Percentiles rank a stretch among this genome's conserved stretches.
Evolutionary conservation across 2,797 vertebrate species (phyloP).

Genomic region (Ambastaia sidthimunki): DNA sequence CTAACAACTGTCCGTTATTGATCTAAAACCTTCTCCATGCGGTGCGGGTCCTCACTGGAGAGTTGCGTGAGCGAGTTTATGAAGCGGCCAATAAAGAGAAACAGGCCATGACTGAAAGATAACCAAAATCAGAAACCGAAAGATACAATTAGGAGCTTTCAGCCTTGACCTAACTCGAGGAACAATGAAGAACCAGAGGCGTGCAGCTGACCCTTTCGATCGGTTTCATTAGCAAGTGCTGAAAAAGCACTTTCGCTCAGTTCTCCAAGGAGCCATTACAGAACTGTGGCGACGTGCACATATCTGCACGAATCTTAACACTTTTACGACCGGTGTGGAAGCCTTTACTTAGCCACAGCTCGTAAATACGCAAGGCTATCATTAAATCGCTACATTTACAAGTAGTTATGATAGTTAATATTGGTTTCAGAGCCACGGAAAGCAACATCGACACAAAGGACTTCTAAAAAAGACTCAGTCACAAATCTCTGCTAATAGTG

Average conservation of each 20-base stretch:
- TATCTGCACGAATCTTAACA: conserved; percentile 41
- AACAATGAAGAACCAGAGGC: conserved; percentile 44
- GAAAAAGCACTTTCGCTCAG: conserved; percentile 80
- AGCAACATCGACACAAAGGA: not conserved
- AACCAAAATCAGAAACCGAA: conserved; percentile 76
- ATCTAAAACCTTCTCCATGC: conserved; percentile 61
- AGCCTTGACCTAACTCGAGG: conserved; percentile 68
- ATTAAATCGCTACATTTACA: conserved; percentile 48
- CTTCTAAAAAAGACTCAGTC: conserved; percentile 9
- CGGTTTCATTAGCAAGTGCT: conserved; percentile 82
- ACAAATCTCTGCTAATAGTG: conserved; percentile 52
- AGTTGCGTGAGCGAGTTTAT: conserved; percentile 69
- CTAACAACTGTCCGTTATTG: conserved; percentile 79
- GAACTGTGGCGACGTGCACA: conserved; percentile 38
- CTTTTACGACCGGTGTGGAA: conserved; percentile 11
- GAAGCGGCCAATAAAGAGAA: conserved; percentile 79
- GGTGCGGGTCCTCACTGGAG: conserved; percentile 15
- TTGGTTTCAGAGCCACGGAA: conserved; percentile 25
- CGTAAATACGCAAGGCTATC: conserved; percentile 27
- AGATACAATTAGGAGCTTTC: conserved; percentile 76
- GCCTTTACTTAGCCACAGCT: conserved; percentile 31
- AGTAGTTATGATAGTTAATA: conserved; percentile 25
- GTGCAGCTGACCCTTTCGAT: conserved; percentile 75
- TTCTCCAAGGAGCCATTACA: conserved; percentile 80
- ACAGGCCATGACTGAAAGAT: conserved; percentile 78